Conservation (phyloP, 2,113 vertebrate species). For the Nicator chloris region DNA sequence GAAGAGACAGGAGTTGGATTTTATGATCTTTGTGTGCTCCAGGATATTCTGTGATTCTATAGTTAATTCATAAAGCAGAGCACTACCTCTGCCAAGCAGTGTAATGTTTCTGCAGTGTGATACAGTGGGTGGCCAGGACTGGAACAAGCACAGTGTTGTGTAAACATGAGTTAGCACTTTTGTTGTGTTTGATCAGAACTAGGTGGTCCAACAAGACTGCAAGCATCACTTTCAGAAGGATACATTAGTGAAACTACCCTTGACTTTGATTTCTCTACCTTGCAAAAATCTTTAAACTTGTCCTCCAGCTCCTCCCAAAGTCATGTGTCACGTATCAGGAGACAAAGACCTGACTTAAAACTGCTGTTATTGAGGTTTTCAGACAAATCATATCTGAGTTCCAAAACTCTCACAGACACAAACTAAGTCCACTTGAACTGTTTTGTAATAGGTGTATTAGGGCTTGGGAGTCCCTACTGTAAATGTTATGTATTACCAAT, state of each 20-base stretch:
- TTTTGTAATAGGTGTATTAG: not conserved
- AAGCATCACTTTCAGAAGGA: not conserved
- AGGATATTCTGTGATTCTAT: not conserved
- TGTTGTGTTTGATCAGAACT: not conserved
- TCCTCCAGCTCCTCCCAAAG: not conserved
- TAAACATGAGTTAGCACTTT: not conserved
- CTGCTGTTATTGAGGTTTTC: not conserved
- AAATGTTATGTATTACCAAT: not conserved
- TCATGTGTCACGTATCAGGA: accelerated
- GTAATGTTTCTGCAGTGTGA: not conserved
- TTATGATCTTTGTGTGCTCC: not conserved
- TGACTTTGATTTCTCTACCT: not conserved
- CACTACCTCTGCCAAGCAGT: not conserved
- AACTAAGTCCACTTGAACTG: not conserved
- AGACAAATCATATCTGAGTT: not conserved
- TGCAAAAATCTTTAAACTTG: not conserved
- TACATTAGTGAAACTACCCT: not conserved
- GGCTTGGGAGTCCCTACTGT: not conserved
- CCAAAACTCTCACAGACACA: not conserved
- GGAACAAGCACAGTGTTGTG: not conserved
- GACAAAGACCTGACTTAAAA: not conserved
- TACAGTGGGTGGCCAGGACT: not conserved
- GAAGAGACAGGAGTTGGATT: not conserved
- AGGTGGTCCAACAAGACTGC: not conserved
- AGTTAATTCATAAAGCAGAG: not conserved